Conservation (phyloP, 2,888 invertebrate species). For the Escarpia spicata region DNA sequence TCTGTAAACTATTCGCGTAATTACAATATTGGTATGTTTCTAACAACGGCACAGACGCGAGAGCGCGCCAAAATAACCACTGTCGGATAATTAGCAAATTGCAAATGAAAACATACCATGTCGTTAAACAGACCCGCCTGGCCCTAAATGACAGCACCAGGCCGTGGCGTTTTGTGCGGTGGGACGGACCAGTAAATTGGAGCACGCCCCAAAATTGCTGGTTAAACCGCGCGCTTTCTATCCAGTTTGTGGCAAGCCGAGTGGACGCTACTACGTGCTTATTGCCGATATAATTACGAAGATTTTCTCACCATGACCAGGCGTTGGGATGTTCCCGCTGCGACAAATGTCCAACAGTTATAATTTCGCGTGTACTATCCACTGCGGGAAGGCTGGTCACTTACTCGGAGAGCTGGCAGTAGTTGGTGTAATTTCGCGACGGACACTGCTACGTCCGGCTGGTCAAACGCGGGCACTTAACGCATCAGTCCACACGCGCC, state of each 20-base stretch:
- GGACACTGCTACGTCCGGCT: neutral
- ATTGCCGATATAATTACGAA: slow-evolving; percentile 7
- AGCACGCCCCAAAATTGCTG: slow-evolving; percentile 12
- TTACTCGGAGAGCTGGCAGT: neutral
- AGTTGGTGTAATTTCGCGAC: neutral
- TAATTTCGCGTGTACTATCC: neutral
- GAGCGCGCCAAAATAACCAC: neutral
- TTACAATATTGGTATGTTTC: neutral
- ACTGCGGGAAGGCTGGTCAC: neutral
- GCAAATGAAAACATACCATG: neutral
- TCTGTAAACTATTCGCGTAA: neutral
- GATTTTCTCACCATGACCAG: neutral
- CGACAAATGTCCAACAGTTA: slow-evolving; percentile 12
- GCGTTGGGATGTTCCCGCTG: neutral
- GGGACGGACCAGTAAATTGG: slow-evolving; percentile 5
- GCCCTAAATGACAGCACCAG: neutral
- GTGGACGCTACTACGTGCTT: neutral
- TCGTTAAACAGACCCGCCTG: neutral
- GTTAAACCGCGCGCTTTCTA: slow-evolving; percentile 13
- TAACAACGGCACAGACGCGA: neutral
- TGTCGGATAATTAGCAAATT: slow-evolving; percentile 9
- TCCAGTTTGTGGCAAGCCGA: neutral
- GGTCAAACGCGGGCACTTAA: neutral
- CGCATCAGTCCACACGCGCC: neutral
- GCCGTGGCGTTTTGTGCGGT: neutral